phyloP scores from a whole-genome alignment of 2,797 vertebrate genomes.

The Acanthiza pusilla region DNA sequence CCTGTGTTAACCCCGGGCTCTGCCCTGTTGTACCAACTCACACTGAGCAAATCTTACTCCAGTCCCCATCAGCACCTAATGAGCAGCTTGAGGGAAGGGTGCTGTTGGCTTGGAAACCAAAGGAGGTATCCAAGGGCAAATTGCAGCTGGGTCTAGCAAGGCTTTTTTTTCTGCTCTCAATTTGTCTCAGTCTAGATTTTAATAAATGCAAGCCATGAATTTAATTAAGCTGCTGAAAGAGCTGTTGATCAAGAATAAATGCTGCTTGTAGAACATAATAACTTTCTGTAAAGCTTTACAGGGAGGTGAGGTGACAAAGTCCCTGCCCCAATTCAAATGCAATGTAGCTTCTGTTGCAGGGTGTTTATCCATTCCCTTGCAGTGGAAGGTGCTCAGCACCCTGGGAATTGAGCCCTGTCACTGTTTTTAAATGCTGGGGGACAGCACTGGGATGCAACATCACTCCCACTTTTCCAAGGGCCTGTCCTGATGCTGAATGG shows the following conservation, averaged over 20 bases:
- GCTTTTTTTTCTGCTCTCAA: neutral
- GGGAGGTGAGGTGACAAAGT: neutral
- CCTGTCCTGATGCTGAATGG: neutral
- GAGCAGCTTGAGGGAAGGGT: neutral
- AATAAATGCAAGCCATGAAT: conserved; percentile 24
- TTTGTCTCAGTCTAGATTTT: conserved; percentile 14
- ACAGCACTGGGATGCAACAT: neutral
- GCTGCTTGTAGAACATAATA: neutral
- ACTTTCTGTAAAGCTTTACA: neutral
- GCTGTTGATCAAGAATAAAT: conserved; percentile 22
- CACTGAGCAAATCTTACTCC: neutral
- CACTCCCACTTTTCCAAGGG: neutral
- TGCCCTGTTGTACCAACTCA: neutral
- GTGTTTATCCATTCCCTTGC: neutral
- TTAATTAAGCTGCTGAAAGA: conserved; percentile 50
- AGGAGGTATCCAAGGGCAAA: neutral
- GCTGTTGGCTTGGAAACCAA: conserved; percentile 30
- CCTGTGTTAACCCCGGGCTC: neutral
- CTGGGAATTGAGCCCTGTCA: neutral
- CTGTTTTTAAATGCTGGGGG: neutral
- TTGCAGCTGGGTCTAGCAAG: conserved; percentile 1
- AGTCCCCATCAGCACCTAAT: neutral
- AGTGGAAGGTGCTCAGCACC: neutral
- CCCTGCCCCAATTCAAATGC: neutral
- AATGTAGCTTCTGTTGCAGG: neutral